These are phyloP conservation scores for Acromyrmex charruanus DNA, from an alignment of 1,140 invertebrate genomes.

Conservation along the genomic window DNA sequence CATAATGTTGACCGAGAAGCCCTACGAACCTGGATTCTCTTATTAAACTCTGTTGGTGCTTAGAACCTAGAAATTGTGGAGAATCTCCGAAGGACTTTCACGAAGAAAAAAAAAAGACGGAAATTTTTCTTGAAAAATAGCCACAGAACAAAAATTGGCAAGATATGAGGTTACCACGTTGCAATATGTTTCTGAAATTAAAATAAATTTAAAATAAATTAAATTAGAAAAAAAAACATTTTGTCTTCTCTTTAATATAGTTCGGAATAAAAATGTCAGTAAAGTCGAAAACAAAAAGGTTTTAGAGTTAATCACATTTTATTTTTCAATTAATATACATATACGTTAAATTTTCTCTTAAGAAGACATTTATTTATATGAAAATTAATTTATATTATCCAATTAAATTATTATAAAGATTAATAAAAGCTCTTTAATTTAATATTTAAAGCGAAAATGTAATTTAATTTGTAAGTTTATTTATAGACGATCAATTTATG, in stretches of 20 bases:
- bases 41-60: background rate
- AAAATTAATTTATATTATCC: background rate
- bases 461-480: slow-evolving; percentile 13
- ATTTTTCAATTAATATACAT: slow-evolving; percentile 5
- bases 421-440: background rate
- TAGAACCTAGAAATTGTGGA: background rate
- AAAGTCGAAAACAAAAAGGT: background rate
- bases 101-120: background rate
- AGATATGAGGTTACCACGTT: background rate
- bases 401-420: background rate
- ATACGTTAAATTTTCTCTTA: background rate
- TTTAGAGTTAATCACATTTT: background rate
- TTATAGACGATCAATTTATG: background rate
- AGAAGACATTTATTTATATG: background rate
- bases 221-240: background rate
- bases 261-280: background rate
- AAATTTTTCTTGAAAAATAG: background rate
- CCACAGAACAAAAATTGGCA: background rate
- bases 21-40: background rate
- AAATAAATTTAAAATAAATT: background rate
- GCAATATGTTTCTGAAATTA: background rate
- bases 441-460: background rate
- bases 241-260: background rate
- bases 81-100: background rate
- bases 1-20: slow-evolving; percentile 31